These are phyloP conservation scores for Trichonephila clavipes DNA, from an alignment of 1,140 invertebrate genomes.

Conservation along the genomic window DNA sequence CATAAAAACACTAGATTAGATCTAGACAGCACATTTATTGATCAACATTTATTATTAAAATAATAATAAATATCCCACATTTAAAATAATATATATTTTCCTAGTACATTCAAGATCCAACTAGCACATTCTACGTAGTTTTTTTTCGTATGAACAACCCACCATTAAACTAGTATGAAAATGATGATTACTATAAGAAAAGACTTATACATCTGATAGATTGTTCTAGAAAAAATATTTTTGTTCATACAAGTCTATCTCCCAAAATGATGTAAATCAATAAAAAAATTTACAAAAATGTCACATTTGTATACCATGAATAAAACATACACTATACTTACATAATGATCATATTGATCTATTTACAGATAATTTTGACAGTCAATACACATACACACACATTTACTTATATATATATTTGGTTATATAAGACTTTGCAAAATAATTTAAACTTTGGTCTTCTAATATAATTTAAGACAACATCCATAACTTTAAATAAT, in stretches of 20 bases:
- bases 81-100: not conserved
- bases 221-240: not conserved
- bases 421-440: not conserved
- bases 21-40: not conserved
- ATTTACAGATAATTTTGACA: not conserved
- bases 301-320: not conserved
- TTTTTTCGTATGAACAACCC: not conserved
- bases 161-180: not conserved
- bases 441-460: not conserved
- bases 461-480: not conserved
- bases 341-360: not conserved
- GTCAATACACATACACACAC: not conserved
- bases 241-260: not conserved
- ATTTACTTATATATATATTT: not conserved
- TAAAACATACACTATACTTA: not conserved
- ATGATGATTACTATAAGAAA: not conserved
- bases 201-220: conserved; percentile 14
- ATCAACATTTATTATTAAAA: conserved; percentile 3
- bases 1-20: not conserved
- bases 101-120: not conserved
- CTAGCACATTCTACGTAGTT: not conserved
- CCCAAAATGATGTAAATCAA: not conserved
- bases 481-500: not conserved
- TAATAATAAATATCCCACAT: not conserved
- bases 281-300: not conserved